These are phyloP conservation scores for Trachythela sp. DNA, from an alignment of 64 coral and sea anemone genomes.

Conservation along the genomic window DNA sequence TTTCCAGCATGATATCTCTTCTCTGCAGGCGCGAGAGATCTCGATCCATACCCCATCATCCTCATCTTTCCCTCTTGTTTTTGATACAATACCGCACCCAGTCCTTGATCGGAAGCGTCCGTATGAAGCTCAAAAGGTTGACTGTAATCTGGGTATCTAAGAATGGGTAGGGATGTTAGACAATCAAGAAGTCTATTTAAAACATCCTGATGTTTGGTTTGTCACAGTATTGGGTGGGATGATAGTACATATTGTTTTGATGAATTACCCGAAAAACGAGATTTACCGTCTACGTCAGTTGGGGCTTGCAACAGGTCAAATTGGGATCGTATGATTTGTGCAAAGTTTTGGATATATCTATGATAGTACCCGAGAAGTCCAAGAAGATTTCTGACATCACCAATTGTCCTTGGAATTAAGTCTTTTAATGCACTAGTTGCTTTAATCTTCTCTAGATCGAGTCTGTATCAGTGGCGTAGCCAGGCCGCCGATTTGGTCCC, in stretches of 20 bases:
- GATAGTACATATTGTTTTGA: neutral
- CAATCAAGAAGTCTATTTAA: neutral
- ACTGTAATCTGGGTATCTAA: neutral
- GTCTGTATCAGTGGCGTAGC: too few species aligned
- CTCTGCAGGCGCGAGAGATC: neutral
- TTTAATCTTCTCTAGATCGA: neutral
- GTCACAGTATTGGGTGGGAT: neutral
- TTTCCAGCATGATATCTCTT: neutral
- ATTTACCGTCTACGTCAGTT: too few species aligned
- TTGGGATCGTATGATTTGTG: neutral
- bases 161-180: neutral
- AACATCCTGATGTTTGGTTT: neutral
- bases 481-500: too few species aligned
- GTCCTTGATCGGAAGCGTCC: neutral
- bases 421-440: neutral
- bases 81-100: neutral
- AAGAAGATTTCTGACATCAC: neutral
- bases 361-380: conserved; percentile 11
- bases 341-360: neutral
- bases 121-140: neutral
- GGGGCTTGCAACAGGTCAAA: neutral
- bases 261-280: neutral
- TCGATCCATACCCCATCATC: neutral
- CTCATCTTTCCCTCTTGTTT: neutral
- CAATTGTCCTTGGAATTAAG: neutral